Conservation (phyloP, 2,888 invertebrate genomes). For the Lypha dubia region DNA sequence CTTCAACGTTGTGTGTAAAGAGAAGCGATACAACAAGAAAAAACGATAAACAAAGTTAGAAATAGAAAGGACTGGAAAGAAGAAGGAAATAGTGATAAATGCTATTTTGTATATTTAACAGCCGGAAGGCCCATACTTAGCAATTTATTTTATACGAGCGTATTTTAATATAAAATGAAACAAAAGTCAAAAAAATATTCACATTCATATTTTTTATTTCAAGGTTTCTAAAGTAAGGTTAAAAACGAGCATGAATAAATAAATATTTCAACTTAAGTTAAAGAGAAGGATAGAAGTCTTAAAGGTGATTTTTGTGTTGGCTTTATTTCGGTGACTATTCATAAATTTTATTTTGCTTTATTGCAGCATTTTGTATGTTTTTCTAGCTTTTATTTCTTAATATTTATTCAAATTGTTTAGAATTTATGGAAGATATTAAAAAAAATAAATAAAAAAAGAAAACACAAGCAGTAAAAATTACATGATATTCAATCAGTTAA, state of each 20-base stretch:
- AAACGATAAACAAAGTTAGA: background rate
- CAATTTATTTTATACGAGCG: background rate
- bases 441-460: background rate
- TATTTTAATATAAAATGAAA: background rate
- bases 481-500: no score
- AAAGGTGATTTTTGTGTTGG: background rate
- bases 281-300: background rate
- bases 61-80: slow-evolving; percentile 21
- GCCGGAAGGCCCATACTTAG: slow-evolving; percentile 42
- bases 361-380: background rate
- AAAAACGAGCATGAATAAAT: no score
- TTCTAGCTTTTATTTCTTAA: background rate
- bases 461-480: no score
- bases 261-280: slow-evolving; percentile 7
- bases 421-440: background rate
- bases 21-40: background rate
- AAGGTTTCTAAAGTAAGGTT: slow-evolving; percentile 15
- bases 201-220: background rate
- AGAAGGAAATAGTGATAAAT: slow-evolving; percentile 34
- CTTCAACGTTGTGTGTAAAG: slow-evolving; percentile 11
- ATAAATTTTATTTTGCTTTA: background rate
- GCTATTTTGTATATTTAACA: slow-evolving; percentile 14
- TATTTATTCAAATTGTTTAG: background rate
- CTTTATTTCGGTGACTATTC: background rate
- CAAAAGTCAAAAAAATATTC: background rate